Evolutionary conservation across 1,140 invertebrate species (phyloP), one percentile per base, ranked within the genome.

Genomic region (Metaphire vulgaris): DNA sequence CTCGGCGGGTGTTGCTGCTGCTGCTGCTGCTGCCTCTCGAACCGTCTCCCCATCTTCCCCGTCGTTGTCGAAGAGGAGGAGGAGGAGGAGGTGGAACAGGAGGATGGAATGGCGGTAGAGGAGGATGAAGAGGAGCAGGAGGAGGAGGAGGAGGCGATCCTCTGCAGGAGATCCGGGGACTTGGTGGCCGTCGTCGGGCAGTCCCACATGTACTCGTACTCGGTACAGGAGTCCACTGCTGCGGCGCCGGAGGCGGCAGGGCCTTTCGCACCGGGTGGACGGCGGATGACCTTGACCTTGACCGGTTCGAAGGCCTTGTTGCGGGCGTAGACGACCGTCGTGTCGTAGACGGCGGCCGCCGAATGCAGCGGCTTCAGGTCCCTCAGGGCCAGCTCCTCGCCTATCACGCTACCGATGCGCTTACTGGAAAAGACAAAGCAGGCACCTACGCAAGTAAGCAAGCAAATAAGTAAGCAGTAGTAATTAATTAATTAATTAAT

Each of bases 271-370:
- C 6, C 41, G 41, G 41, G 21, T 21, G 41, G 41, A 21, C 6
- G 21, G 21, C 41, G 41, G 41, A 56, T 21, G 41, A 56, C 21
- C 6, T 56, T 56, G 41, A 56, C 41, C 41, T 56, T 56, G 41
- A 56, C 41, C 41, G 41, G 41, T 56, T 56, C 41, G 41, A 56
- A 56, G 41, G 41, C 41, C 41, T 56, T 56, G 41, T 56, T 56
- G 6, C 41, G 6, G 6, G 41, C 41, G 41, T 56, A 56, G 41
- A 56, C 41, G 41, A 56, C 41, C 41, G 41, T 56, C 21, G 41
- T 56, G 41, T 56, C 41, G 41, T 56, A 56, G 21, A 56, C 41
- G 41, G 41, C 41, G 6, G 41, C 21, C 21, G 41, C 41, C 6
- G 41, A 56, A 56, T 21, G 6, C 41, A 56, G 21, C 6, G 41